Percentiles rank a stretch among this genome's conserved stretches.
phyloP scores from a whole-genome alignment of 1,140 invertebrate genomes.

The Uloborus diversus region DNA sequence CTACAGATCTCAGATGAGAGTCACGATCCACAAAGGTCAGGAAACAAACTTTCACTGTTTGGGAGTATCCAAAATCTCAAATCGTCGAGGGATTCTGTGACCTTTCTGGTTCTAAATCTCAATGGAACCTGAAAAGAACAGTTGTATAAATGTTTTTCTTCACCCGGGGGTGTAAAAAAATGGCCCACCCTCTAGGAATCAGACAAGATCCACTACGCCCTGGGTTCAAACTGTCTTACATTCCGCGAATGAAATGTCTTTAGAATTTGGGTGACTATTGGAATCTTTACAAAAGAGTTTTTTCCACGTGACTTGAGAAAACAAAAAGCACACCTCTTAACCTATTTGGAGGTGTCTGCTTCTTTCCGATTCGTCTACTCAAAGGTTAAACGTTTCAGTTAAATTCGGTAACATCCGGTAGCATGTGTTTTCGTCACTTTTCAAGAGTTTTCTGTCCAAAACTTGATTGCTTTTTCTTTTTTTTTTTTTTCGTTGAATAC shows the following conservation, averaged over 20 bases:
- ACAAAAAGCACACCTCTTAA: not conserved
- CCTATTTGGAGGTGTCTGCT: not conserved
- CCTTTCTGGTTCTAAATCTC: constrained; percentile 16
- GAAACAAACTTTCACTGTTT: not conserved
- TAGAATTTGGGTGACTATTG: constrained; percentile 30
- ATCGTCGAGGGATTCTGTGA: constrained; percentile 3
- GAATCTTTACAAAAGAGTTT: constrained; percentile 24
- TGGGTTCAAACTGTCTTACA: constrained; percentile 11
- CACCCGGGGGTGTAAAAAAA: constrained; percentile 32
- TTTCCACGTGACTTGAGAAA: constrained; percentile 8
- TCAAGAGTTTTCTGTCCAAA: too few species aligned
- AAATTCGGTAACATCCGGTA: too few species aligned
- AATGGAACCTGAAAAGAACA: not conserved
- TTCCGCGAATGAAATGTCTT: not conserved
- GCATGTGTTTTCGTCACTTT: too few species aligned
- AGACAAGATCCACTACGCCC: constrained; percentile 17
- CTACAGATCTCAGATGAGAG: not conserved
- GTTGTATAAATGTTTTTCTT: not conserved
- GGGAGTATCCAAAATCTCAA: constrained; percentile 19
- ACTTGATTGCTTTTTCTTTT: too few species aligned
- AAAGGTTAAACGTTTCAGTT: too few species aligned
- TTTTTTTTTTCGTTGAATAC: too few species aligned
- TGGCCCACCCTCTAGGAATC: constrained; percentile 34
- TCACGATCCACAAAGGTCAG: not conserved
- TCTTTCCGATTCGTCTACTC: too few species aligned